A percentile compares a stretch with the other conserved stretches of the same genome.
Conservation (phyloP, 2,113 vertebrate genomes). For the Osmerus eperlanus region DNA sequence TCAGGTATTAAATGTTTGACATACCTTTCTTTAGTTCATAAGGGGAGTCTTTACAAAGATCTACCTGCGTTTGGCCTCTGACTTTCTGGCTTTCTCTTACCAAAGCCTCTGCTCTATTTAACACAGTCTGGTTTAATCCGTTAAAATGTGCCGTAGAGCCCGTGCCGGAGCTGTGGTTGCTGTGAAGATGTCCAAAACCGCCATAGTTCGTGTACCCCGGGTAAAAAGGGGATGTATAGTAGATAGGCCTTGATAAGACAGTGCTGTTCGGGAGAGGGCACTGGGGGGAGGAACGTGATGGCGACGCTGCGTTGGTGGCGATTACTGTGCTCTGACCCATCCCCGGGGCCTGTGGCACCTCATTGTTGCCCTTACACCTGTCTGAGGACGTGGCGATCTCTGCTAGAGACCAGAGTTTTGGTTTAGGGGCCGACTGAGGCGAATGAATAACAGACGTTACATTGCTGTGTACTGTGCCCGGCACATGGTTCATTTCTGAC, state of each 20-base stretch:
- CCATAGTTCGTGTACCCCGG: conserved; percentile 98
- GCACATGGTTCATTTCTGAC: conserved; percentile 65
- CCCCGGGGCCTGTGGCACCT: conserved; percentile 61
- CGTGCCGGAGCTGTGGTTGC: conserved; percentile 80
- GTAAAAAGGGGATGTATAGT: conserved; percentile 97
- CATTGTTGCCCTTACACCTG: conserved; percentile 83
- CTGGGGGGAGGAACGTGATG: conserved; percentile 85
- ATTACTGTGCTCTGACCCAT: conserved; percentile 69
- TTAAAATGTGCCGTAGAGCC: conserved; percentile 88
- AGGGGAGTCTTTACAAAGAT: conserved; percentile 96
- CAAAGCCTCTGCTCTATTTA: conserved; percentile 94
- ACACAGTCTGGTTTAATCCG: conserved; percentile 98
- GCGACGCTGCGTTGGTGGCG: conserved; percentile 73
- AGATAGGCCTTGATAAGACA: conserved; percentile 89
- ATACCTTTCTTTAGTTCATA: conserved; percentile 99
- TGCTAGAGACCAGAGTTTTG: conserved; percentile 95
- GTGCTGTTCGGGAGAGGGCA: conserved; percentile 86
- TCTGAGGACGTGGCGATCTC: conserved; percentile 95
- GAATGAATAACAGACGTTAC: conserved; percentile 91
- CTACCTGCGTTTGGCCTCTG: conserved; percentile 91
- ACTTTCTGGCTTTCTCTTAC: conserved; percentile 90
- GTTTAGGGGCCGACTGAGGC: conserved; percentile 84
- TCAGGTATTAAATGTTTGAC: conserved; percentile 97
- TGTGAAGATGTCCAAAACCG: conserved; percentile 91
- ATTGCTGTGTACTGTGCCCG: conserved; percentile 65